Base-by-base conservation (phyloP, 1,140 invertebrate species). In the Eupristina koningsbergeri region DNA sequence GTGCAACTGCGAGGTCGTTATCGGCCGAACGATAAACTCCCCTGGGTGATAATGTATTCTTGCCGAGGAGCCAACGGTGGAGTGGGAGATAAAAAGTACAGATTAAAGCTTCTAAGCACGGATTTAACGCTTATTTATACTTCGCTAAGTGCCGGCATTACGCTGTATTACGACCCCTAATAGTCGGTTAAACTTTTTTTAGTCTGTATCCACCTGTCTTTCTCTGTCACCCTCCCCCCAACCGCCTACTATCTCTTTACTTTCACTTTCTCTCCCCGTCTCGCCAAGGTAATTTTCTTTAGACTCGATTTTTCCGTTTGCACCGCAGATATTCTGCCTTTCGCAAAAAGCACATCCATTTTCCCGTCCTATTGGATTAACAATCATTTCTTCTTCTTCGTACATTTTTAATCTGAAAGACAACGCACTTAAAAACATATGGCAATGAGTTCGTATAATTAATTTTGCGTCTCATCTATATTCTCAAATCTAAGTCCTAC, bases 91-190 rank as follows among this genome's bases (percentile, higher is more conserved):
- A 87, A 88, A 90, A 92, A 91, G 89, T 92, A 92, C 88, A 92
- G 90, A 92, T 92, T 92, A 92, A 92, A 90, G 84, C 89, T 89
- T 87, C 91, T 91, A 90, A 92, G 91, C 91, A 91, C 90, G 91
- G 92, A 92, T 92, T 92, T 92, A 92, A 91, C 89, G 91, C 90
- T 92, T 92, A 92, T 92, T 92, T 92, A 92, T 92, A 91, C 89
- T 89, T 88, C 87, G 90, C 91, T 92, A 92, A 92, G 91, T 91
- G 89, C 88, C 88, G 82, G 90, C 88, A 91, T 92, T 92, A 92
- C 88, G 87, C 85, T 89, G 91, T 89, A 91, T 92, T 92, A 92
- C 90, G 87, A 89, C 89, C 69, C 41, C 88, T 89, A 89, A 89
- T 88, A 88, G 88, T 87, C 88, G 87, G 86, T 87, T 88, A 79